Conservation (phyloP, 2,113 vertebrate genomes). For the Calidris pugnax region DNA sequence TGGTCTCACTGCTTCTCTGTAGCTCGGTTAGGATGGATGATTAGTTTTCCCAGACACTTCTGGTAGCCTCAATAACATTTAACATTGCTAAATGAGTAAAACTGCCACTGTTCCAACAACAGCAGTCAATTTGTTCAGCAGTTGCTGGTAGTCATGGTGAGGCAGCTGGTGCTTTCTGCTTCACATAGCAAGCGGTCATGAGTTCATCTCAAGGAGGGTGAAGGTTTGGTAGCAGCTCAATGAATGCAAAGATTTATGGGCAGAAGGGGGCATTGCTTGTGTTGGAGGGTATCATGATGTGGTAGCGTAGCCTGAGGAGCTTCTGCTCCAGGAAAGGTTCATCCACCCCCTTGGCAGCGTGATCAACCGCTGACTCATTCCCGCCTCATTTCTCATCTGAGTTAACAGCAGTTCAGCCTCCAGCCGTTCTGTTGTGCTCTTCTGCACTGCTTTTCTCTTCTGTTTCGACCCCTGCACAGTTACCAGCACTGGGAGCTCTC, state of each 20-base stretch:
- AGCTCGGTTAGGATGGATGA: neutral
- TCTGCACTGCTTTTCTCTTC: neutral
- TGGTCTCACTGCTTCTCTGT: neutral
- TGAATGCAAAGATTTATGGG: neutral
- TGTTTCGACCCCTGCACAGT: neutral
- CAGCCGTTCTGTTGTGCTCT: neutral
- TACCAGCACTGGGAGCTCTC: neutral
- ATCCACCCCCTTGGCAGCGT: rapidly evolving
- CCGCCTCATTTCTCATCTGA: rapidly evolving
- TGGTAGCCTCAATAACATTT: neutral
- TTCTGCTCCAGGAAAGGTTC: neutral
- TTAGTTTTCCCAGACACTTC: neutral
- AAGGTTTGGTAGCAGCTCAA: neutral
- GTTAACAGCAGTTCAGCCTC: neutral
- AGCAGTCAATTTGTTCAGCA: neutral
- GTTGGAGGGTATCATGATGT: neutral
- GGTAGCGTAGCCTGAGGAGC: neutral
- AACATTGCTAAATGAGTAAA: neutral
- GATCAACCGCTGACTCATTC: neutral
- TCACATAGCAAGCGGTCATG: rapidly evolving
- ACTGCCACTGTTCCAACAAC: neutral
- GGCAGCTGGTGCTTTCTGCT: neutral
- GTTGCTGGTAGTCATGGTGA: neutral
- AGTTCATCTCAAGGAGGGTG: neutral
- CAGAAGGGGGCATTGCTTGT: neutral